Evolutionary conservation across 2,888 invertebrate species (phyloP).

Genomic region (Tetropium fuscum): DNA sequence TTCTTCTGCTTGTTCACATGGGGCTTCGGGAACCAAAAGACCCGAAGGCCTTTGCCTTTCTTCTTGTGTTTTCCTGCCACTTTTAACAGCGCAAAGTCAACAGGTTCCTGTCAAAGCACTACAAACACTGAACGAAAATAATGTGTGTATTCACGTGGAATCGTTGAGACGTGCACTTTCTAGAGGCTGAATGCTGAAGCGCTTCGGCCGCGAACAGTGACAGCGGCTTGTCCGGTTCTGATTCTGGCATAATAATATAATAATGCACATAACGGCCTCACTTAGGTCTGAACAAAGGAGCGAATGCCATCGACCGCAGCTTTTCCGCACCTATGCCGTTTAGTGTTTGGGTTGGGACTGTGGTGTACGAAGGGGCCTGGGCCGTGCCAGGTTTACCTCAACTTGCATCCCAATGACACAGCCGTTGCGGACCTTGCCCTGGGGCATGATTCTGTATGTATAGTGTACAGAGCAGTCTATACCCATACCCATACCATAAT

Average conservation of each 20-base stretch:
- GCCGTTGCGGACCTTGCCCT: too few species aligned
- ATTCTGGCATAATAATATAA: too few species aligned
- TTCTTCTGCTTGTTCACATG: constrained; percentile 44
- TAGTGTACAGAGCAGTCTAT: too few species aligned
- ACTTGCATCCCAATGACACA: too few species aligned
- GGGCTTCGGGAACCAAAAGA: constrained; percentile 42
- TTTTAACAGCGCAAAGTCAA: constrained; percentile 10
- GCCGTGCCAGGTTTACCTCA: too few species aligned
- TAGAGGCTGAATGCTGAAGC: neutral
- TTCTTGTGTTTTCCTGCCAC: constrained; percentile 36
- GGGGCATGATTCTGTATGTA: too few species aligned
- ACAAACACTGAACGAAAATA: constrained; percentile 6
- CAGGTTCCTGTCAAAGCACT: neutral
- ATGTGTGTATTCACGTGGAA: neutral
- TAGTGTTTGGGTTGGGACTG: too few species aligned
- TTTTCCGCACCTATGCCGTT: constrained; percentile 1
- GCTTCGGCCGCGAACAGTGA: neutral
- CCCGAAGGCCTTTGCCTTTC: constrained; percentile 38
- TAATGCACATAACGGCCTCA: neutral
- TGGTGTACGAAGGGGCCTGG: too few species aligned
- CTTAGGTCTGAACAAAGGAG: neutral
- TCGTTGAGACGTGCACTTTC: constrained; percentile 4
- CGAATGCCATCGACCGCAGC: neutral
- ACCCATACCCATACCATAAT: too few species aligned
- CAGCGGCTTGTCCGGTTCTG: neutral